These are phyloP conservation scores for Tragelaphus strepsiceros DNA, from an alignment of 2,113 vertebrate genomes.

Conservation along the genomic window DNA sequence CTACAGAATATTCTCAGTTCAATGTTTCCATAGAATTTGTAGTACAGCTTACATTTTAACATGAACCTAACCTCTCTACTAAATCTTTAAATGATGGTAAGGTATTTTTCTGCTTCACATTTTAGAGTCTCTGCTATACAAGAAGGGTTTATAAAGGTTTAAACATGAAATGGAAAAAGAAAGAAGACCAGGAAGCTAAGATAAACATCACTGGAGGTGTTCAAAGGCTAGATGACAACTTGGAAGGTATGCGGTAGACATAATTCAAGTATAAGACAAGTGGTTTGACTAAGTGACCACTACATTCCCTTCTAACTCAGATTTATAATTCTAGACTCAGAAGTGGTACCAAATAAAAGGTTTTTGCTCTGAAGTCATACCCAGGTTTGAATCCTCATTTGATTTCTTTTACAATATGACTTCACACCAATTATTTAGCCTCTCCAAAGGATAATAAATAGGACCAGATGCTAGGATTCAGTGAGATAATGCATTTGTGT, in stretches of 20 bases:
- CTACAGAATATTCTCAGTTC: background rate
- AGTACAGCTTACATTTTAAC: background rate
- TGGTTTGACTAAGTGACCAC: background rate
- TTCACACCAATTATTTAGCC: background rate
- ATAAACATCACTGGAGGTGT: background rate
- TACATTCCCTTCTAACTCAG: conserved; percentile 7
- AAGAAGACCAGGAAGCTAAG: background rate
- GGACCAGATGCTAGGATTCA: background rate
- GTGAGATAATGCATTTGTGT: background rate
- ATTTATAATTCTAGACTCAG: background rate
- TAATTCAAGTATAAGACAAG: background rate
- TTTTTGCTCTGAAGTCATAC: background rate
- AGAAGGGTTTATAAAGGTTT: background rate
- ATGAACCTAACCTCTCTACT: background rate
- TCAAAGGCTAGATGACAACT: background rate
- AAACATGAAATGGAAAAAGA: background rate
- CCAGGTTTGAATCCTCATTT: background rate
- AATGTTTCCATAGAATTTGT: background rate
- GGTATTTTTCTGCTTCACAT: conserved; percentile 13
- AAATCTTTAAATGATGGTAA: background rate
- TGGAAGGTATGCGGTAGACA: background rate
- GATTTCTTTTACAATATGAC: background rate
- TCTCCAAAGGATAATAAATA: background rate
- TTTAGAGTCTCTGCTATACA: background rate
- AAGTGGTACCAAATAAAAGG: background rate